These are phyloP conservation scores for Bunonema sp. DNA, from an alignment of 2,888 invertebrate species.

Conservation along the genomic window DNA sequence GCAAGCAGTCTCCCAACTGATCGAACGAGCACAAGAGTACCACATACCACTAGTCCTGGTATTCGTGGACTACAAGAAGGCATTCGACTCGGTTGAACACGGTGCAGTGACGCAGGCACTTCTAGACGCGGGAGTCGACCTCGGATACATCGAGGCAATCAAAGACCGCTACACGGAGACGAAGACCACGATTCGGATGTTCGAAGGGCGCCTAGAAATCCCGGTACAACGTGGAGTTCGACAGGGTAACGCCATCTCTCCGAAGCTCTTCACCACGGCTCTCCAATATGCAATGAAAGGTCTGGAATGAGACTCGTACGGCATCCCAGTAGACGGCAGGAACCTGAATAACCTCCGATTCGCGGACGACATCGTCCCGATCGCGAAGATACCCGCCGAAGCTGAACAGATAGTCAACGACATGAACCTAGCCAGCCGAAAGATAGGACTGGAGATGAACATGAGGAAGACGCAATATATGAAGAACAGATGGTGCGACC, in stretches of 20 bases:
- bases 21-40: constrained; percentile 4
- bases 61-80: constrained; percentile 10
- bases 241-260: constrained; percentile 5
- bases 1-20: constrained; percentile 1
- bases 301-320: constrained; percentile 9
- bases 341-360: constrained; percentile 6
- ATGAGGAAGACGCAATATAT: constrained; percentile 7
- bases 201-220: background rate
- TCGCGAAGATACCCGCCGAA: background rate
- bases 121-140: constrained; percentile 1
- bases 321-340: constrained; percentile 6
- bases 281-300: constrained; percentile 5
- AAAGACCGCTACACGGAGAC: background rate
- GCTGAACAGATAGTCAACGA: constrained; percentile 5
- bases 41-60: constrained; percentile 4
- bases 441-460: constrained; percentile 8
- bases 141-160: background rate
- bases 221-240: constrained; percentile 4
- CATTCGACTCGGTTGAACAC: constrained; percentile 6
- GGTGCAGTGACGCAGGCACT: constrained; percentile 3
- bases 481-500: too few relatives aligned
- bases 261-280: constrained; percentile 6
- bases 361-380: constrained; percentile 10
- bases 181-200: background rate
- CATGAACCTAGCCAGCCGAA: constrained; percentile 1